Base-by-base conservation (phyloP, 1,140 invertebrate genomes). In the Drosophila subpulchrella region DNA sequence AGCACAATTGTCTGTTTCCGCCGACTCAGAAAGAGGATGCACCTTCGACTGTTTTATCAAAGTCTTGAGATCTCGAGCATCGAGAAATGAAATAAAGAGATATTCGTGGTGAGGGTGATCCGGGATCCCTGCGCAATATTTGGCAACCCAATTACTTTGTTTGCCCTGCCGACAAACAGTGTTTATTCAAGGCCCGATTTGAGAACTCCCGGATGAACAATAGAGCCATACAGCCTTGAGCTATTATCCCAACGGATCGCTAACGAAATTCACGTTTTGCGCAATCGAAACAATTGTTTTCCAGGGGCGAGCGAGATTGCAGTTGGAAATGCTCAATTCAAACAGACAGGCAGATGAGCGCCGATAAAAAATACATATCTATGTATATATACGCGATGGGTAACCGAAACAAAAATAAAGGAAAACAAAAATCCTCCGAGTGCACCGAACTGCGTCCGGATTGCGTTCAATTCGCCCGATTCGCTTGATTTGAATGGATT, bases 161-260 rank as follows among this genome's bases (percentile, higher is more conserved):
- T 89, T 89, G 79, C 62, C 83, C 88, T 83, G 84, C 80, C 84
- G 82, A 63, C 83, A 42, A 75, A 75, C 54, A 79, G 76, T 88
- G 79, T 88, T 88, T 88, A 84, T 81, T 84, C 73, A 80, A 89
- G 80, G 76, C 55, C n/a, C 27, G 51, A 55, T 41, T 42, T 12
- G 50, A 50, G 65, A 65, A 6, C 5, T 20, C 27, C 30, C 27
- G 3, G 30, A 17, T 10, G 13, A 60, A 88, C 84, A 88, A 88
- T 88, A 84, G 81, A 71, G 57, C 65, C 84, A 89, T 51, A 89
- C 76, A 89, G 80, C 84, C 84, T 89, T 88, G 80, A 89, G 85
- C 84, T 88, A 88, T 88, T 88, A 88, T 88, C 84, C 80, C 60
- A 38, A 4, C 15, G 59, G 78, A 65, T 81, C 65, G 65, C 57